These are phyloP conservation scores for Spodoptera exigua DNA, from an alignment of 2,888 invertebrate species.

Conservation along the genomic window DNA sequence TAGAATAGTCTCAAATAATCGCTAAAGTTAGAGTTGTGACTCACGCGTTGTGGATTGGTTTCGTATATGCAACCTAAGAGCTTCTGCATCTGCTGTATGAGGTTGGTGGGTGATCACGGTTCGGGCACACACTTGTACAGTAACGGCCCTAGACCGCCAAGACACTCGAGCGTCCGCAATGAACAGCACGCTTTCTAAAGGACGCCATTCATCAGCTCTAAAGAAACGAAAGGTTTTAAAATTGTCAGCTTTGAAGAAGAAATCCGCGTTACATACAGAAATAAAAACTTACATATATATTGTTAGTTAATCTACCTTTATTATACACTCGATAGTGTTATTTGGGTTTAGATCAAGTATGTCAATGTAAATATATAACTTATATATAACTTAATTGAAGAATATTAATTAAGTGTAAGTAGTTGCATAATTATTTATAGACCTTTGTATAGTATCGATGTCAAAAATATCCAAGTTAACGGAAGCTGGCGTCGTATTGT, in stretches of 20 bases:
- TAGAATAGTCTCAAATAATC: neutral
- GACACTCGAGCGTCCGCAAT: constrained; percentile 91
- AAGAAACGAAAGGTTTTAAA: constrained; percentile 8
- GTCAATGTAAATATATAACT: no score
- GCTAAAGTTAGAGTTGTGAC: constrained; percentile 39
- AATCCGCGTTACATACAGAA: no score
- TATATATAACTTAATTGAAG: no score
- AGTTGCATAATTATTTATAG: constrained; percentile 22
- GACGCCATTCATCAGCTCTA: constrained; percentile 91
- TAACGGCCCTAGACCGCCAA: constrained; percentile 87
- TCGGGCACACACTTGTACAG: constrained; percentile 86
- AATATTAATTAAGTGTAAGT: no score
- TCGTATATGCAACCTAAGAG: constrained; percentile 87
- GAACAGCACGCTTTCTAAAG: constrained; percentile 92
- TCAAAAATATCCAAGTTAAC: constrained; percentile 91
- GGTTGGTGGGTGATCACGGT: constrained; percentile 94
- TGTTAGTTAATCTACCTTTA: no score
- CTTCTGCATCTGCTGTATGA: constrained; percentile 89
- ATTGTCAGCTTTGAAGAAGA: no score
- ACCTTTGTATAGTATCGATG: constrained; percentile 91
- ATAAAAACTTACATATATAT: no score
- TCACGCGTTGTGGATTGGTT: constrained; percentile 78
- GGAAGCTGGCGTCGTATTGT: constrained; percentile 90
- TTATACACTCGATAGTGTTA: no score
- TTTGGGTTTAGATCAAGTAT: no score